Evolutionary conservation across 2,113 vertebrate species (phyloP).

Genomic region (Percina caprodes): DNA sequence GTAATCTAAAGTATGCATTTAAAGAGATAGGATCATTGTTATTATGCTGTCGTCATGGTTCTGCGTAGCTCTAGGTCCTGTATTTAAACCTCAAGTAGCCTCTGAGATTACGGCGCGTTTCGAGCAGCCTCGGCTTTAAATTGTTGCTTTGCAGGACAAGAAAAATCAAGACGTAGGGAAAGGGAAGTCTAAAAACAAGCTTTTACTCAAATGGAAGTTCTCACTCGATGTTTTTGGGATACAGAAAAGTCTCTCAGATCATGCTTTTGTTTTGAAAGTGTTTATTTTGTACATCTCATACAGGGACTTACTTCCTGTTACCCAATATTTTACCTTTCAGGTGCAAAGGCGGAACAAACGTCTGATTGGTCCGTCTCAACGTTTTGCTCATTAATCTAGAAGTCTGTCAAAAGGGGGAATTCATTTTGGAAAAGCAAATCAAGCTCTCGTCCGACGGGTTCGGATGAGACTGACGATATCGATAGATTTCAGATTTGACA

Average conservation of each 20-base stretch:
- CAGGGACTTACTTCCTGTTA: fast-evolving
- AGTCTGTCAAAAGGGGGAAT: not conserved
- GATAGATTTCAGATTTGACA: not conserved
- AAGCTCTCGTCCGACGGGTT: not conserved
- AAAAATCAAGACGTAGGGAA: not conserved
- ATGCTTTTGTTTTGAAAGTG: not conserved
- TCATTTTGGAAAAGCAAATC: not conserved
- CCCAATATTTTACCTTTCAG: slow-evolving; percentile 15
- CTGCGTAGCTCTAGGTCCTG: slow-evolving; percentile 51
- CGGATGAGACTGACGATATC: not conserved
- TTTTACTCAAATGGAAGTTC: not conserved
- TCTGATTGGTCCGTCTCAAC: not conserved
- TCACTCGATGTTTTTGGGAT: not conserved
- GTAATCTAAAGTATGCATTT: slow-evolving; percentile 65
- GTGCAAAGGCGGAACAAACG: slow-evolving; percentile 10
- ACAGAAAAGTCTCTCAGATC: slow-evolving; percentile 6
- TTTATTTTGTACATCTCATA: not conserved
- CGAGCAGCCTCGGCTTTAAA: not conserved
- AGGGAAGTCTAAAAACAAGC: not conserved
- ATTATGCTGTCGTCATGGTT: slow-evolving; percentile 30
- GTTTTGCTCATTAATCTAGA: not conserved
- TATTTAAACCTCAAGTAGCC: slow-evolving; percentile 70
- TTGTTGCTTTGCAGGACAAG: not conserved
- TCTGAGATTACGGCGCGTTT: slow-evolving; percentile 28
- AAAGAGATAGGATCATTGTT: slow-evolving; percentile 47